phyloP scores from a whole-genome alignment of 2,113 vertebrate species.

The Lepus europaeus region DNA sequence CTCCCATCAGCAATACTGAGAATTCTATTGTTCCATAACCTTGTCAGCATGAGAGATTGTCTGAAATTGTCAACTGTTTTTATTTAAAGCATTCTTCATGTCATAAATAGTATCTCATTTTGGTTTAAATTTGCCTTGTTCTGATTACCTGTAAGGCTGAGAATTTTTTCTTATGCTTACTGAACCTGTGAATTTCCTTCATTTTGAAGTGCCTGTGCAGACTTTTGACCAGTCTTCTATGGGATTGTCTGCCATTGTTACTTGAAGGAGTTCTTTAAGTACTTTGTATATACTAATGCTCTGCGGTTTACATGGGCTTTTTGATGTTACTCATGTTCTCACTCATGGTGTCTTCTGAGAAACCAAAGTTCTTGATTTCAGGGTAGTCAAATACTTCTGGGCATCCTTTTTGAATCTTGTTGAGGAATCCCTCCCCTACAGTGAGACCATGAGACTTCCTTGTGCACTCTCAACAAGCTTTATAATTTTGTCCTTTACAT shows the following conservation, averaged over 20 bases:
- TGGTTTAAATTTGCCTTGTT: constrained; percentile 10
- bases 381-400: not conserved
- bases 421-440: constrained; percentile 16
- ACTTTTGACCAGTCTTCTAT: not conserved
- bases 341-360: constrained; percentile 5
- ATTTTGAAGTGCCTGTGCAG: not conserved
- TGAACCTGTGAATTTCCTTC: not conserved
- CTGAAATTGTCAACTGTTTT: not conserved
- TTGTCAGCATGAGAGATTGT: not conserved
- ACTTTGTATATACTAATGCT: not conserved
- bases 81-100: not conserved
- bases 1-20: not conserved
- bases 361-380: constrained; percentile 41
- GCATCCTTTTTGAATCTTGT: not conserved
- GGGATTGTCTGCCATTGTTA: constrained; percentile 32
- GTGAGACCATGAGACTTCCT: not conserved
- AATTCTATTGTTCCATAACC: not conserved
- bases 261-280: constrained; percentile 17
- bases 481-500: constrained; percentile 33
- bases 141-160: not conserved
- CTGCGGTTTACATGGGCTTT: not conserved
- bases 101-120: not conserved
- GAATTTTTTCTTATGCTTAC: not conserved
- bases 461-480: not conserved
- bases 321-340: not conserved